Base-by-base conservation (phyloP, 2,888 invertebrate species). In the Cybosia mesomella region DNA sequence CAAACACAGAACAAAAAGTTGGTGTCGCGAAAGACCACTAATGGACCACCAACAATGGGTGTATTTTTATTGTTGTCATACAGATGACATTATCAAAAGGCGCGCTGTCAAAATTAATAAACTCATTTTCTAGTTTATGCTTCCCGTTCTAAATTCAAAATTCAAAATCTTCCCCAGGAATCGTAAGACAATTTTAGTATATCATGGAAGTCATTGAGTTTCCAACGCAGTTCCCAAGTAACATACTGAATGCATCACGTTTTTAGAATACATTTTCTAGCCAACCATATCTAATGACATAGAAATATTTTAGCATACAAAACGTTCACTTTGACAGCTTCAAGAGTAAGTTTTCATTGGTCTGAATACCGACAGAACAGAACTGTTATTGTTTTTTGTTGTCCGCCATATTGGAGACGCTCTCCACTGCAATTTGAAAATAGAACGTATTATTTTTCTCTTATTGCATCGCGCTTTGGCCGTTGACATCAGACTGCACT, bases 381-480 rank as follows among this genome's bases (percentile, higher is more conserved):
- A 84, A 85, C 81, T 74, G 81, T 85, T 85, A 84, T 10, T 58
- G 83, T 84, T 88, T 91, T 88, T 85, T 86, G 85, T 85, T 76
- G 75, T 84, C 77, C 83, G 85, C 84, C 87, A 83, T 83, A 83
- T 85, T 83, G 76, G 73, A 77, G 80, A 79, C 76, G 85, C 85
- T 86, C 88, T 86, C 86, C 87, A 86, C 86, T 90, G 91, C 91
- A 91, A 90, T 90, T 92, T 92, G 89, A 90, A 92, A 93, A 93
- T 93, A 94, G 93, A 93, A 90, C 80, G 75, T 66, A 67, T 80
- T 74, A 83, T 88, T 86, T 87, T 91, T 90, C 90, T 88, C 85
- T 88, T 89, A 83, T 91, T 93, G 94, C 94, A 93, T 92, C 87
- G 88, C 85, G 79, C 76, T 81, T 78, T 89, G 94, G 91, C 85